These are phyloP conservation scores for Merops nubicus DNA, from an alignment of 2,113 vertebrate species.

Conservation along the genomic window DNA sequence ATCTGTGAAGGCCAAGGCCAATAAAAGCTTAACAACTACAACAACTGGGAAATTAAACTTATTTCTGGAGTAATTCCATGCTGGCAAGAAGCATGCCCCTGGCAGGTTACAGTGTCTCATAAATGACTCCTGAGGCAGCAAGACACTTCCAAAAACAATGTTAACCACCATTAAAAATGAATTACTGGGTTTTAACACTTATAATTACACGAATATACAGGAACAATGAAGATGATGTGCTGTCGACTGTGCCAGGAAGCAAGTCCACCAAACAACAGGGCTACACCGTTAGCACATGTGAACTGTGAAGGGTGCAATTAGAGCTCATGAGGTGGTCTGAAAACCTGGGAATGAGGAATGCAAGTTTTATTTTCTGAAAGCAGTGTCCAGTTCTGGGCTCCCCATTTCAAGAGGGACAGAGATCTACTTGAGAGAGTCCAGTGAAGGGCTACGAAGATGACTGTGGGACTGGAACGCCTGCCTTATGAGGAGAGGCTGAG, in stretches of 20 bases:
- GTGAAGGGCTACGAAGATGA: too few relatives aligned
- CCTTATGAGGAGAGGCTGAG: too few relatives aligned
- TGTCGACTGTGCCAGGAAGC: constrained; percentile 2
- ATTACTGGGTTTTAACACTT: constrained; percentile 64
- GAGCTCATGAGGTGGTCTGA: not conserved
- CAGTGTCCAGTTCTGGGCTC: too few relatives aligned
- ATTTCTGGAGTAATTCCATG: constrained; percentile 51
- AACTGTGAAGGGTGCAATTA: not conserved
- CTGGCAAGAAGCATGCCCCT: constrained; percentile 53
- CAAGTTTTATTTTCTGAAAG: not conserved
- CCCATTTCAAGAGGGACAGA: too few relatives aligned
- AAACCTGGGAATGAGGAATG: not conserved
- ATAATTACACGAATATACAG: constrained; percentile 39
- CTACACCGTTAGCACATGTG: not conserved
- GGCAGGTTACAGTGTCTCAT: constrained; percentile 52
- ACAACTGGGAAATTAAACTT: constrained; percentile 14
- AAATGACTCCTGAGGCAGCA: constrained; percentile 53
- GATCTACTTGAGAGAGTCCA: too few relatives aligned
- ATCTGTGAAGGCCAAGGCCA: not conserved
- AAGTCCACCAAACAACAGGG: not conserved
- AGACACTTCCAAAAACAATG: constrained; percentile 64
- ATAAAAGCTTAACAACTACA: constrained; percentile 43
- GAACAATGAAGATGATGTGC: not conserved
- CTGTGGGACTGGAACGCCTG: too few relatives aligned
- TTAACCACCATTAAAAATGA: constrained; percentile 67